Conservation (phyloP, 2,113 vertebrate species). For the Okapia johnstoni region DNA sequence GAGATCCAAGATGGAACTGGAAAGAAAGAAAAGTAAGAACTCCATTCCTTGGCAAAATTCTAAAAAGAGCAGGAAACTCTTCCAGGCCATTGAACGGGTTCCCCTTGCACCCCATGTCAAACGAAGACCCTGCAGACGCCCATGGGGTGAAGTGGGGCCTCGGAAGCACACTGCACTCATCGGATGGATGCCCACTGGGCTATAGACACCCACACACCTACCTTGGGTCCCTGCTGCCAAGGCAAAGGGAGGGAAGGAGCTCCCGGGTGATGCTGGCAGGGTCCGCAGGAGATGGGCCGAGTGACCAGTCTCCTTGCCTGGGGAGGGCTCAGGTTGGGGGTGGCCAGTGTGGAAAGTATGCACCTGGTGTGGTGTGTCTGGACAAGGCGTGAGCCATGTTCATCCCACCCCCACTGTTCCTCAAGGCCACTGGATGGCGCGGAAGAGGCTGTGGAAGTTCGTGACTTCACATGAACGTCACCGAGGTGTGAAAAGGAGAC, state of each 20-base stretch:
- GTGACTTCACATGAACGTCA: not conserved
- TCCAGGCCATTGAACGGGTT: not conserved
- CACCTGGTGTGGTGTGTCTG: not conserved
- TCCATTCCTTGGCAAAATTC: not conserved
- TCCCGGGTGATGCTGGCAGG: not conserved
- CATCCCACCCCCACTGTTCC: not conserved
- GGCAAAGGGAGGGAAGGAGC: not conserved
- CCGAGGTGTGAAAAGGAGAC: not conserved
- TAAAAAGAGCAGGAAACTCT: not conserved
- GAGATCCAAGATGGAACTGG: not conserved
- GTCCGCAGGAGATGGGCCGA: not conserved
- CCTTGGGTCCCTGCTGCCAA: not conserved
- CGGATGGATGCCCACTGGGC: not conserved
- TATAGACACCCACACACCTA: not conserved
- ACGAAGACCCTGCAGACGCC: not conserved
- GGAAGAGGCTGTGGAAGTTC: not conserved
- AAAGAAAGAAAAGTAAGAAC: not conserved
- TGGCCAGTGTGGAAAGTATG: too few relatives aligned
- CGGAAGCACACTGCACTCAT: fast-evolving
- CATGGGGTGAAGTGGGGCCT: not conserved
- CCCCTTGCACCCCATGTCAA: not conserved
- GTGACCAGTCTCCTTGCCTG: not conserved
- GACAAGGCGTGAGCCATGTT: not conserved
- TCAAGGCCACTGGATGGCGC: not conserved
- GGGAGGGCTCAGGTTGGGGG: not conserved